Percentiles rank a stretch among this genome's conserved stretches.
phyloP scores from a whole-genome alignment of 2,888 invertebrate genomes.

The Nemurella pictetii region DNA sequence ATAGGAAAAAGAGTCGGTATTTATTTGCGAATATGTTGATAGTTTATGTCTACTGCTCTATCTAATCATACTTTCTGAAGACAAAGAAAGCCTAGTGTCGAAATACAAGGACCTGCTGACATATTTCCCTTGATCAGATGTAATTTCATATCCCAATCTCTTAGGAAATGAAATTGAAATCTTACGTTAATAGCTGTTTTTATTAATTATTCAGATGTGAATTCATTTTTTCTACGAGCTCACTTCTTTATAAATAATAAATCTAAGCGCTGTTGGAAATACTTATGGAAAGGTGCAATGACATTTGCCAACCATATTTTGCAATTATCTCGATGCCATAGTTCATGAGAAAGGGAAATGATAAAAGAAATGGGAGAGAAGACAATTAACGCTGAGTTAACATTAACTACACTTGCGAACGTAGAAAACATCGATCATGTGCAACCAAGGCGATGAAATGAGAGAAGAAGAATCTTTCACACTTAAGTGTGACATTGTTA shows the following conservation, averaged over 20 bases:
- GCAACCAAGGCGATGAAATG: not conserved
- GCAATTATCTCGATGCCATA: not conserved
- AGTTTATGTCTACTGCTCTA: not conserved
- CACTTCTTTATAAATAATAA: no score
- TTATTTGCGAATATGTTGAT: not conserved
- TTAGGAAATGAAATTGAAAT: not conserved
- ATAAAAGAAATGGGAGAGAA: not conserved
- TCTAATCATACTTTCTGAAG: not conserved
- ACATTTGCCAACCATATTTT: not conserved
- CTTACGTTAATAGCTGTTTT: not conserved
- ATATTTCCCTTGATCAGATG: not conserved
- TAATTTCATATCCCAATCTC: not conserved
- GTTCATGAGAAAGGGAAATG: not conserved
- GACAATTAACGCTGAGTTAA: not conserved
- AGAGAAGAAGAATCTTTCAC: not conserved
- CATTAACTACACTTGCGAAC: no score
- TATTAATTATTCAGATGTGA: not conserved
- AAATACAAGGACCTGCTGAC: not conserved
- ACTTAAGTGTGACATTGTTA: not conserved
- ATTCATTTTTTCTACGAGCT: not conserved
- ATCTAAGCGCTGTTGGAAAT: not conserved
- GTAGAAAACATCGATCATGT: no score
- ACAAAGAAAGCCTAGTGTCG: not conserved
- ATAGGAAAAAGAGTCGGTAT: not conserved
- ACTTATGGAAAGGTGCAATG: not conserved